Evolutionary conservation across 2,888 invertebrate species (phyloP).

Genomic region (Drosophila lacicola): DNA sequence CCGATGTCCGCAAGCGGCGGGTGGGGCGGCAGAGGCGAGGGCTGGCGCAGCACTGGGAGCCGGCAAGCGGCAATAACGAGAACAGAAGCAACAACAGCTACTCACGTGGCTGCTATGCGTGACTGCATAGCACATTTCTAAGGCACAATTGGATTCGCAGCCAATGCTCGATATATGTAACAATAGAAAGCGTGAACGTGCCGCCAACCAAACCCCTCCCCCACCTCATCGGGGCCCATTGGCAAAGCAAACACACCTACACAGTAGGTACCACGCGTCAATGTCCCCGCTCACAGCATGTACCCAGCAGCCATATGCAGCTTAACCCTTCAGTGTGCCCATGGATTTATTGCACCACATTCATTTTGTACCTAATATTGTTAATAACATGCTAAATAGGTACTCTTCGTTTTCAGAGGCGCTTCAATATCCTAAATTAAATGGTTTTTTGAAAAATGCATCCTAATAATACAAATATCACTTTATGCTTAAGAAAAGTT

Average conservation of each 20-base stretch:
- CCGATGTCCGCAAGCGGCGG: conserved; percentile 2
- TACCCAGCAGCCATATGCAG: conserved; percentile 3
- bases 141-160: conserved; percentile 37
- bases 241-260: conserved; percentile 7
- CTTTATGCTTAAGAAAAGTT: no score
- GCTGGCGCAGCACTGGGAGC: not conserved
- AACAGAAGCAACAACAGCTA: conserved; percentile 12
- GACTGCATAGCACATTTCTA: conserved; percentile 49
- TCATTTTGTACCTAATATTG: not conserved
- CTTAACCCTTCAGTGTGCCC: conserved; percentile 31
- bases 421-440: no score
- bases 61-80: conserved; percentile 7
- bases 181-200: conserved; percentile 43
- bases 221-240: no score
- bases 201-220: conserved; percentile 1
- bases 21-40: no score
- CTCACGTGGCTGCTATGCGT: conserved; percentile 64
- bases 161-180: conserved; percentile 15
- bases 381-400: no score
- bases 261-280: conserved; percentile 39
- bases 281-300: conserved; percentile 7
- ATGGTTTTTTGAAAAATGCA: no score
- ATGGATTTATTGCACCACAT: not conserved
- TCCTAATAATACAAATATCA: no score
- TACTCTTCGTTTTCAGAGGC: no score